Base-by-base conservation (phyloP, 2,113 vertebrate species). In the Daubentonia madagascariensis region DNA sequence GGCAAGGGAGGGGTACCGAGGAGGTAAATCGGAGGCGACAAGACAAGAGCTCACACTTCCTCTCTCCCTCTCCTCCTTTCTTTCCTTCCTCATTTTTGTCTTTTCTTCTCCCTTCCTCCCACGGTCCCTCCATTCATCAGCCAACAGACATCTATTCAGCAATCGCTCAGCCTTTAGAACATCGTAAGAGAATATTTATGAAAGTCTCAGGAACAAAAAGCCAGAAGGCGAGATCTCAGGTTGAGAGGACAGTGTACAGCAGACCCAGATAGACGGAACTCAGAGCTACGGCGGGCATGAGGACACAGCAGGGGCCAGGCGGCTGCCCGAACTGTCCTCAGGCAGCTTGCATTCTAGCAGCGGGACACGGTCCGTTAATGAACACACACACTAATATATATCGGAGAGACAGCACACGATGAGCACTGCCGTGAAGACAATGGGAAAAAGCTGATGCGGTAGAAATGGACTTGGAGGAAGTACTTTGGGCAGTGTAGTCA, bases 211-310 rank as follows among this genome's bases (percentile, higher is more conserved):
- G 11, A 83, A 50, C 35, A 85, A 88, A 63, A 85, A 50, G 5
- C 12, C 13, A 75, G 48, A 61, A 59, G 52, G 40, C 16, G 45
- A 45, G n/a, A 35, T 25, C 45, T 52, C 13, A 30, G 13, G 20
- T 28, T 76, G 1, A 85, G 1, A 92, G 20, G 59, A n/a, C 6
- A 40, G 4, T 48, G 52, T 43, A 30, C 0, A 86, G 14, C 37
- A 59, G 4, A 87, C 25, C 1, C 48, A 90, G 43, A 72, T 4
- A 32, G 48, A 83, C 4, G 54, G 43, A 81, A 40, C 30, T n/a
- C 37, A 28, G 45, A 14, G 68, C 6, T 25, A 11, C 22, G 0
- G 6, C 1, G 3, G 3, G 6, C 50, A 18, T 25, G 32, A 16
- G 11, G 5, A 45, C 0, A 1, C 0, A n/a, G n/a, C n/a, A n/a